Evolutionary conservation across 2,888 invertebrate genomes (phyloP), one percentile per base, ranked within the genome.

Genomic region (Chrysolina oricalcia): DNA sequence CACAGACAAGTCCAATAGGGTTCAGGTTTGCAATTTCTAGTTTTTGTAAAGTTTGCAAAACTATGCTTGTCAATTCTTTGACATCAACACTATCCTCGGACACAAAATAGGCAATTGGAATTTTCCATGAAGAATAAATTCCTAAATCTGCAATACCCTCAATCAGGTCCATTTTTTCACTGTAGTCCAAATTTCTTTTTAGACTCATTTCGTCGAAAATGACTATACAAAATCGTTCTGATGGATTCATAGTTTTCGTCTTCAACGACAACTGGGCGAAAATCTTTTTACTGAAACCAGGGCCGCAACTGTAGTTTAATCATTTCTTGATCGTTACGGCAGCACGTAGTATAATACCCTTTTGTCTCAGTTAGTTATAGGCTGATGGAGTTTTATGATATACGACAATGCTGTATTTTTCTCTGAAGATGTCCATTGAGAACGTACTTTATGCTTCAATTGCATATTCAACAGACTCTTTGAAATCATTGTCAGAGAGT

Each of bases 91-190:
- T 23, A 56, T 23, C 56, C 2, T 56, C 23, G 4, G 23, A 23
- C 21, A 56, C 23, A 23, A 56, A 23, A 56, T 56, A 23, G 19
- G 56, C 23, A 56, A 56, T 56, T 13, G 23, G 23, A 10, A 23
- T 13, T 56, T 56, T 56, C 56, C 56, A 56, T 13, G 56, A 21
- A 13, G 56, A 56, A 56, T 56, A 23, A 56, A 56, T 23, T 10
- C 56, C 56, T 13, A 56, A 15, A 56, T 56, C 56, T 56, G 8
- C 13, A 23, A 56, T 8, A 56, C 56, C 56, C 56, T 56, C 56
- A 56, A 56, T 56, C 11, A 23, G 19, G 23, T 56, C 13, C 13
- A 48, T n/a, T n/a, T 48, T 48, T 48, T 48, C n/a, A n/a, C n/a
- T 48, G n/a, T 48, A 48, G 15, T 48, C 19, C n/a, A 50, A n/a